Evolutionary conservation across 2,113 vertebrate genomes (phyloP), one percentile per base, ranked within the genome.

Genomic region (Callocephalon fimbriatum): DNA sequence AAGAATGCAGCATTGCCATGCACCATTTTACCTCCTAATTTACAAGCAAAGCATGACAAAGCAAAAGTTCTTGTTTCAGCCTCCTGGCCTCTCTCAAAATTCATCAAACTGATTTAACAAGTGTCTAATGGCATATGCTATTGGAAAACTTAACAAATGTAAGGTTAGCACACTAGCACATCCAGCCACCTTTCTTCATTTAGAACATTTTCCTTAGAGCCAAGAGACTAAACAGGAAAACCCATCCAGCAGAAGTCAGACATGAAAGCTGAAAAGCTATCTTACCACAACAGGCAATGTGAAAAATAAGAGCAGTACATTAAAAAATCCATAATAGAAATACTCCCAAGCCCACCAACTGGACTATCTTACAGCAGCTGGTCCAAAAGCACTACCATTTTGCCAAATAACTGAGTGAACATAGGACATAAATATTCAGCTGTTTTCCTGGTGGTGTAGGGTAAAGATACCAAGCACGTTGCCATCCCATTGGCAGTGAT

Each of bases 11-110:
- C 32, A 86, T 62, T 65, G 81, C 96, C 96, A 94, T 97, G 96
- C 90, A 96, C 62, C 48, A n/a, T 86, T 97, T 93, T 51, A 86
- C 32, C 66, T 92, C 76, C 95, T 95, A 21, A 58, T 86, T 92
- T 72, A 93, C 44, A 91, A 94, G 95, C 95, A 92, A 94, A 95
- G 94, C 88, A 94, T 91, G 95, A 94, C 87, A 94, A 93, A 96
- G 86, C 96, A 91, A 53, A 88, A 93, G 76, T 79, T 95, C 97
- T 84, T 96, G 94, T 95, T 96, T 95, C 90, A 97, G 96, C 95
- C 86, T 96, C 92, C 12, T 81, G 91, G 83, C 83, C 93, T 92
- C 78, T 94, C 65, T 81, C 86, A 88, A 93, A 95, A 95, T 80
- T 78, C 47, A 90, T 50, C 61, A 66, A 86, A 85, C 83, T 71